Conservation (phyloP, 2,113 vertebrate species). For the Nyctibius bracteatus region DNA sequence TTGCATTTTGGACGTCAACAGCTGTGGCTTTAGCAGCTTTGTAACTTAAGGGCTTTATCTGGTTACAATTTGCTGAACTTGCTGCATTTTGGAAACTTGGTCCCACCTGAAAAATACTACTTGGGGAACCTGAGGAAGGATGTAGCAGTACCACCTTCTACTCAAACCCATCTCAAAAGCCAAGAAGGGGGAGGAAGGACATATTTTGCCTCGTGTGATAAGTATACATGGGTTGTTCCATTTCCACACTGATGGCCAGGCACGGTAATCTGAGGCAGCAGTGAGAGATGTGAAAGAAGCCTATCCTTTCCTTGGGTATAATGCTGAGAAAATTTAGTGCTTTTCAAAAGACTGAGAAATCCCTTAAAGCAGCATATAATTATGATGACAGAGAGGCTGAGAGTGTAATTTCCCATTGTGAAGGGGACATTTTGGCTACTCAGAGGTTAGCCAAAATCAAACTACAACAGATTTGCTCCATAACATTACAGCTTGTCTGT, state of each 20-base stretch:
- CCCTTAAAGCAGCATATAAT: background rate
- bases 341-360: background rate
- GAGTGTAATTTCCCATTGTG: background rate
- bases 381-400: background rate
- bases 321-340: background rate
- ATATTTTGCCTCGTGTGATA: background rate
- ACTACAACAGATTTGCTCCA: background rate
- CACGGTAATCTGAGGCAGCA: background rate
- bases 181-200: background rate
- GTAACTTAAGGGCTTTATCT: background rate
- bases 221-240: background rate
- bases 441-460: background rate
- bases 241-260: background rate
- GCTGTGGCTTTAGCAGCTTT: background rate
- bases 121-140: background rate
- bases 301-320: background rate
- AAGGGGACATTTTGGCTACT: background rate
- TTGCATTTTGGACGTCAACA: background rate
- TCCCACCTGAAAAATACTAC: background rate
- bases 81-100: background rate
- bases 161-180: background rate
- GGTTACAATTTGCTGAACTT: background rate
- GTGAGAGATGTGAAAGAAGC: background rate
- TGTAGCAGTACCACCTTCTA: background rate
- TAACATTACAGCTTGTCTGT: background rate